Evolutionary conservation across 2,888 invertebrate genomes (phyloP).

Genomic region (Onthophagus sagittarius): DNA sequence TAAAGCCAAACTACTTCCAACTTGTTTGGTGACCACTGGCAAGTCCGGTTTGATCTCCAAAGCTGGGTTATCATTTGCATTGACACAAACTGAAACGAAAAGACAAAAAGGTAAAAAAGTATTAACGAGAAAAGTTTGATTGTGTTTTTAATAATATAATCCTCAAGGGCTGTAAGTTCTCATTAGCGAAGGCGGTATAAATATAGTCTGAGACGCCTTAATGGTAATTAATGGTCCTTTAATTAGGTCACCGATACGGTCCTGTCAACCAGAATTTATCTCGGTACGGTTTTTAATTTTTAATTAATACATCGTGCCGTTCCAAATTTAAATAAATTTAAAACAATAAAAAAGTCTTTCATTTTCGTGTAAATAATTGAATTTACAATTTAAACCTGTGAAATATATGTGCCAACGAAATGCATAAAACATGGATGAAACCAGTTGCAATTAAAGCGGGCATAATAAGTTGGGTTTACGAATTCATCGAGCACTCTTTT

Average conservation of each 20-base stretch:
- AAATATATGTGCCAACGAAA: not conserved
- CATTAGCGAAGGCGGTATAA: not conserved
- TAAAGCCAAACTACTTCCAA: slow-evolving; percentile 71
- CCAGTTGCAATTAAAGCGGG: not conserved
- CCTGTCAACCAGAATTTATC: not conserved
- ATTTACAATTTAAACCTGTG: not conserved
- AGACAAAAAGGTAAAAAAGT: not conserved
- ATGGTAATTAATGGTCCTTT: not conserved
- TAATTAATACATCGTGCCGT: not conserved
- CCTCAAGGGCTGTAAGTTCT: not conserved
- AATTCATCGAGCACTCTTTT: not conserved
- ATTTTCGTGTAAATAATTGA: not conserved
- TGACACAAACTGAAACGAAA: slow-evolving; percentile 2
- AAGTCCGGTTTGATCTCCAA: slow-evolving; percentile 69
- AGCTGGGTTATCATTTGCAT: slow-evolving; percentile 36
- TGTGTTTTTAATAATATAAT: not conserved
- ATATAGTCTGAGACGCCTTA: not conserved
- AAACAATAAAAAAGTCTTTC: not conserved
- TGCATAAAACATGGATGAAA: not conserved
- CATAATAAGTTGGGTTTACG: not conserved
- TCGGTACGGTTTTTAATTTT: not conserved
- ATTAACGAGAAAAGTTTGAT: not conserved
- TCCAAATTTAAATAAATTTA: not conserved
- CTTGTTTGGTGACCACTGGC: slow-evolving; percentile 66
- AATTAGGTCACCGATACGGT: not conserved